Conservation (phyloP, 2,888 invertebrate genomes). For the Caenorhabditis sp. region DNA sequence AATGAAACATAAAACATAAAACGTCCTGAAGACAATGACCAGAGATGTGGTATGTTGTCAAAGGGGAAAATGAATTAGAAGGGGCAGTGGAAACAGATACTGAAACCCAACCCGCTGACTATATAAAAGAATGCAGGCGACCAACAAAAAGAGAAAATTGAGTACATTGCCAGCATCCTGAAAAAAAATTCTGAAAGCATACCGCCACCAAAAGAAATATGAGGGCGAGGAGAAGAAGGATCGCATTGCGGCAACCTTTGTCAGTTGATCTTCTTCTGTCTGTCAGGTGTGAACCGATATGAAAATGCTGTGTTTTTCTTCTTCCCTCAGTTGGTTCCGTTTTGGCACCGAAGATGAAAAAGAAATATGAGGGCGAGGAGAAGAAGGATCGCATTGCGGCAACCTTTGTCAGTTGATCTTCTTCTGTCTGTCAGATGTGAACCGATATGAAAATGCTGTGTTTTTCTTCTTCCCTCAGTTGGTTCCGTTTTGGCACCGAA, state of each 20-base stretch:
- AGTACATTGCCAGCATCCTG: too few relatives aligned
- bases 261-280: not conserved
- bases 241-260: not conserved
- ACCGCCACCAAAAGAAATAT: not conserved
- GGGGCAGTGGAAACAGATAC: conserved; percentile 5
- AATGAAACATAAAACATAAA: conserved; percentile 2
- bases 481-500: conserved; percentile 6
- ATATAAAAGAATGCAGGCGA: not conserved
- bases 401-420: not conserved
- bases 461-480: conserved; percentile 5
- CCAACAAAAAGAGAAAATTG: too few relatives aligned
- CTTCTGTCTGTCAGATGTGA: not conserved
- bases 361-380: too few relatives aligned
- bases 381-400: not conserved
- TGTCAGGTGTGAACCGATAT: not conserved
- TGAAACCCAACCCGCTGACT: conserved; percentile 10
- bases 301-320: conserved; percentile 29
- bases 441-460: conserved; percentile 17
- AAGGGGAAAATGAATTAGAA: conserved; percentile 1
- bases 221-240: too few relatives aligned
- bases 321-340: not conserved
- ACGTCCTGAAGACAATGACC: conserved; percentile 7
- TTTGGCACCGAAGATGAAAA: conserved; percentile 4
- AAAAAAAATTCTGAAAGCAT: conserved; percentile 4
- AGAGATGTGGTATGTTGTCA: not conserved